phyloP scores from a whole-genome alignment of 2,113 vertebrate genomes.

The Grantiella picta region DNA sequence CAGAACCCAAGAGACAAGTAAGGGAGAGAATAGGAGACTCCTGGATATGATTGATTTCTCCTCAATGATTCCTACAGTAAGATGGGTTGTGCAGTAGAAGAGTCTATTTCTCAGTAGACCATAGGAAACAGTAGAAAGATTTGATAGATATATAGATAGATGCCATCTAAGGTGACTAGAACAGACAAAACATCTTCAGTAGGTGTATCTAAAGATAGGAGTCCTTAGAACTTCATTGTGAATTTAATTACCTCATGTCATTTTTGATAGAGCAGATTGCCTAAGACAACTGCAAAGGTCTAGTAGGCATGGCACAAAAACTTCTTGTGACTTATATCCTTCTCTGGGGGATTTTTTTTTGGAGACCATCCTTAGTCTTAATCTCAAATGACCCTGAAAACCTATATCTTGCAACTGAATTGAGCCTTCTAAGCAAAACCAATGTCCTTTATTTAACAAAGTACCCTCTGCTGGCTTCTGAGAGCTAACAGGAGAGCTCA shows the following conservation, averaged over 20 bases:
- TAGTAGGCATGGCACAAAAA: background rate
- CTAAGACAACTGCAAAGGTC: background rate
- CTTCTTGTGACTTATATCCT: background rate
- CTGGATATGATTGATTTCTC: background rate
- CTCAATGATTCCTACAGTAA: background rate
- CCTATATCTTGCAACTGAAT: background rate
- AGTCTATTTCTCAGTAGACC: background rate
- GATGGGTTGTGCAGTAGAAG: background rate
- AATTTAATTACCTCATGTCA: background rate
- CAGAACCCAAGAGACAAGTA: background rate
- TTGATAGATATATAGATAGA: background rate
- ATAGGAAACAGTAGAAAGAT: background rate
- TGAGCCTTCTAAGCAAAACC: background rate
- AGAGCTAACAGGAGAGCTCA: background rate
- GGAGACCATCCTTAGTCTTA: background rate
- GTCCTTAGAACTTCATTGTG: background rate
- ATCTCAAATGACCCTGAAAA: background rate
- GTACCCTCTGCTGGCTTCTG: background rate
- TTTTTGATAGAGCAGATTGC: background rate
- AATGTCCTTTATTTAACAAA: background rate
- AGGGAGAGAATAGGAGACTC: background rate
- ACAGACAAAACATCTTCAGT: background rate
- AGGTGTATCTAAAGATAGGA: background rate
- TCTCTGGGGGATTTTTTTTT: background rate
- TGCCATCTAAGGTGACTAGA: background rate